Evolutionary conservation across 1,140 invertebrate genomes (phyloP).

Genomic region (Papilio helenus): DNA sequence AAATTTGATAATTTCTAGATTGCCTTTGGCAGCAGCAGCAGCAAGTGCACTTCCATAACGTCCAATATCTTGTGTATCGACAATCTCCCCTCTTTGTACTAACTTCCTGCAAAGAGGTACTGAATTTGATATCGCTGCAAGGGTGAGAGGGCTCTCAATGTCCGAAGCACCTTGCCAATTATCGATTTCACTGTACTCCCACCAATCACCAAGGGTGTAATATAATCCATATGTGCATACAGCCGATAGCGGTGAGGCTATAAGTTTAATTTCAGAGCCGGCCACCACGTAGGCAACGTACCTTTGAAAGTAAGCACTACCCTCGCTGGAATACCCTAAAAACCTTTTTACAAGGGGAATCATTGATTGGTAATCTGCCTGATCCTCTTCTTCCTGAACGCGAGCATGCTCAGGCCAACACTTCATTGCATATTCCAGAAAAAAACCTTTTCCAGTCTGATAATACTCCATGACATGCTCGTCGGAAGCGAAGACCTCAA

Average conservation of each 20-base stretch:
- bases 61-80: not conserved
- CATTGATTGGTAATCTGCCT: not conserved
- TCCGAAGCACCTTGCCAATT: not conserved
- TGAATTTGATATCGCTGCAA: not conserved
- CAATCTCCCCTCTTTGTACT: not conserved
- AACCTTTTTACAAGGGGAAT: constrained; percentile 1
- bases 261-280: too few relatives aligned
- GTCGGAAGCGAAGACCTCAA: too few relatives aligned
- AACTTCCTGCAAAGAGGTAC: not conserved
- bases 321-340: constrained; percentile 3
- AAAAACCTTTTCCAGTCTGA: too few relatives aligned
- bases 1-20: too few relatives aligned
- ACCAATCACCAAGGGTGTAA: constrained; percentile 1
- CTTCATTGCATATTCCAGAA: too few relatives aligned
- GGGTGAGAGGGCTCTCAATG: not conserved
- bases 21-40: too few relatives aligned
- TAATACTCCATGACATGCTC: too few relatives aligned
- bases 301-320: constrained; percentile 4
- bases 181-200: not conserved
- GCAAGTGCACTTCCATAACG: not conserved
- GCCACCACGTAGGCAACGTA: not conserved
- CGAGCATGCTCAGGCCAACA: too few relatives aligned
- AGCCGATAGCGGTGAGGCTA: too few relatives aligned
- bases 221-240: constrained; percentile 4
- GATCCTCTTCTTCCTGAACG: not conserved